phyloP scores from a whole-genome alignment of 2,888 invertebrate genomes.

The Microctonus brassicae region DNA sequence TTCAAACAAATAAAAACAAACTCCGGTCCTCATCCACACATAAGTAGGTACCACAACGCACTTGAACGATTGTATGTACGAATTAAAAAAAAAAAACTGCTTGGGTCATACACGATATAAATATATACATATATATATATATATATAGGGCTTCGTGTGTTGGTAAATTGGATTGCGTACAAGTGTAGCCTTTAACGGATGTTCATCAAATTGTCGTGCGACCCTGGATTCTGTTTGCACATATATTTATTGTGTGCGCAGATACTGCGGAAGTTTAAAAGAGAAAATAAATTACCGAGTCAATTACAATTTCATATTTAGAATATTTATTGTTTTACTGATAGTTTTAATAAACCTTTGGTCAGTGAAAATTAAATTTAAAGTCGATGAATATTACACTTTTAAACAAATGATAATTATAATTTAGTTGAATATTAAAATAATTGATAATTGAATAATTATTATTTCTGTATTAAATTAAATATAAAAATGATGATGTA shows the following conservation, averaged over 20 bases:
- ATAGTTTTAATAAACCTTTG: neutral
- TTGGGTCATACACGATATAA: slow-evolving; percentile 25
- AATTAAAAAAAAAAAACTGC: slow-evolving; percentile 54
- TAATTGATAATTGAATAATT: too few relatives aligned
- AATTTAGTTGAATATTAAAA: too few relatives aligned
- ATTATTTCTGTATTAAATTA: neutral
- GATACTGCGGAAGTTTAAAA: slow-evolving; percentile 42
- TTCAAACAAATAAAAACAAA: slow-evolving; percentile 61
- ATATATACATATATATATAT: slow-evolving; percentile 18
- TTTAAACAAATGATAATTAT: too few relatives aligned
- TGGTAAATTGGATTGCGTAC: slow-evolving; percentile 66
- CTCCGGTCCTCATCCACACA: slow-evolving; percentile 27
- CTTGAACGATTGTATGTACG: slow-evolving; percentile 30
- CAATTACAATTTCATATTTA: neutral
- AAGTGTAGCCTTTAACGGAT: slow-evolving; percentile 66
- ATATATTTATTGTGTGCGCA: neutral
- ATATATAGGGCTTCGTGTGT: slow-evolving; percentile 61
- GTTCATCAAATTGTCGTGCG: slow-evolving; percentile 68
- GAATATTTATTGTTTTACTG: neutral
- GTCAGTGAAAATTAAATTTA: too few relatives aligned
- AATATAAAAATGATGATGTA: neutral
- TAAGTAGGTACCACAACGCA: slow-evolving; percentile 9
- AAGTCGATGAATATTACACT: neutral
- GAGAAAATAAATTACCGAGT: slow-evolving; percentile 26
- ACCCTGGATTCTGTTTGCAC: slow-evolving; percentile 50